A percentile compares a stretch with the other conserved stretches of the same genome.
phyloP scores from a whole-genome alignment of 2,797 vertebrate genomes.

The Picus viridis region DNA sequence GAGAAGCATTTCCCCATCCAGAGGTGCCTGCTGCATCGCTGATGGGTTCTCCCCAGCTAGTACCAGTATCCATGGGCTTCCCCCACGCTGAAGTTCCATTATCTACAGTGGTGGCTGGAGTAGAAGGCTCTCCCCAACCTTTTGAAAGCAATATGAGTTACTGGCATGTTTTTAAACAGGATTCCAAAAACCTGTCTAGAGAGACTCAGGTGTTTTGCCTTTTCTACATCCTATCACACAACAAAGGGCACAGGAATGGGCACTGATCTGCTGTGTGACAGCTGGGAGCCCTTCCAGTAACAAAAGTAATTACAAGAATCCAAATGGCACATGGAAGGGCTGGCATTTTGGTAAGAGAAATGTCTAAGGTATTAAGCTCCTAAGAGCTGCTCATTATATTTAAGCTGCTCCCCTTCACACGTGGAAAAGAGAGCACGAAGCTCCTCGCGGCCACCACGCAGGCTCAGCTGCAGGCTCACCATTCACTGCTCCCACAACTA shows the following conservation, averaged over 20 bases:
- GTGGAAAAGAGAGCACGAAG: background rate
- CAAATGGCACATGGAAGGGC: background rate
- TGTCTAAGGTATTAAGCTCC: background rate
- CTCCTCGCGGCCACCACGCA: background rate
- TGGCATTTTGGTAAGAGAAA: background rate
- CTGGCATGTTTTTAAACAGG: background rate
- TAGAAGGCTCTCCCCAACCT: constrained; percentile 91
- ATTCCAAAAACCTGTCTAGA: background rate
- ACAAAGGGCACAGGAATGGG: background rate
- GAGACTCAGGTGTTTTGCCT: background rate
- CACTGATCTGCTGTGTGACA: background rate
- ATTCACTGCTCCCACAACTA: background rate
- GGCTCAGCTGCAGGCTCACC: background rate
- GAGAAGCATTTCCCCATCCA: constrained; percentile 84
- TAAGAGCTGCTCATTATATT: background rate
- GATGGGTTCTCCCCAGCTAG: constrained; percentile 88
- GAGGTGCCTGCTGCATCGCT: constrained; percentile 78
- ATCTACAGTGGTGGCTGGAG: constrained; percentile 89
- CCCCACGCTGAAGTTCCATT: constrained; percentile 97
- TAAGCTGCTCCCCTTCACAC: background rate
- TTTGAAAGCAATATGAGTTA: constrained; percentile 61
- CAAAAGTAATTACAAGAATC: background rate
- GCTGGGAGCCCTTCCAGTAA: background rate
- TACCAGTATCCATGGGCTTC: constrained; percentile 88
- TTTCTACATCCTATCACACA: background rate